These are phyloP conservation scores for Aphelenchoides besseyi DNA, from an alignment of 1,140 invertebrate species.

Conservation along the genomic window DNA sequence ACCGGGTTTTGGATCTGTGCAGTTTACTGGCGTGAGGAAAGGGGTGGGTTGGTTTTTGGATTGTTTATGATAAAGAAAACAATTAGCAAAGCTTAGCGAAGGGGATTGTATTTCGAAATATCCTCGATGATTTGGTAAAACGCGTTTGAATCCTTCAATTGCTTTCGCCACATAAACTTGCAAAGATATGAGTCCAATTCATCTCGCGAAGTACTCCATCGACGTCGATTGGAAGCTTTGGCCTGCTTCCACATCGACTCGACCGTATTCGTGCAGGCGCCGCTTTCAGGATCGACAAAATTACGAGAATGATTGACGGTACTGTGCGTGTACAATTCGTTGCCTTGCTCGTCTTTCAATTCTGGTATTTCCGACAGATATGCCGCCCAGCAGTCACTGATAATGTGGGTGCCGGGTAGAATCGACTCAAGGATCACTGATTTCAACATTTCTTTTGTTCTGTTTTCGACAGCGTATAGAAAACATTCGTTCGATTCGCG, in stretches of 20 bases:
- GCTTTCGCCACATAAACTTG: slow-evolving; percentile 7
- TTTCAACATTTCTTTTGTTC: too few relatives aligned
- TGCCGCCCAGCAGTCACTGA: not conserved
- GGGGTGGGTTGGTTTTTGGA: too few relatives aligned
- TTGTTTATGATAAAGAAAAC: too few relatives aligned
- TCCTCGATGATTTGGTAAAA: not conserved
- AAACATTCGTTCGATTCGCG: too few relatives aligned
- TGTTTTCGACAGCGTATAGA: too few relatives aligned
- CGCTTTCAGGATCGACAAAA: slow-evolving; percentile 19
- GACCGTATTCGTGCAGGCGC: not conserved
- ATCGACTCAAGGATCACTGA: too few relatives aligned
- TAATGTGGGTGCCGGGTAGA: not conserved
- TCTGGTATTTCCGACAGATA: not conserved
- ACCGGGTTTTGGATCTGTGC: too few relatives aligned
- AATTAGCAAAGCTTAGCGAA: too few relatives aligned
- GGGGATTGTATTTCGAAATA: not conserved
- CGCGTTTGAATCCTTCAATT: not conserved
- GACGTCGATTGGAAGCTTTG: not conserved
- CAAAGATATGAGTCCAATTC: not conserved
- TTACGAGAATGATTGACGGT: slow-evolving; percentile 16
- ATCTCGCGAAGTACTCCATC: not conserved
- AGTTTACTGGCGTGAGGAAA: too few relatives aligned
- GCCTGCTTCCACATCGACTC: not conserved
- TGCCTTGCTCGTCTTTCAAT: not conserved
- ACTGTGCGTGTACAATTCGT: not conserved